These are phyloP conservation scores for Pteropus rufus DNA, from an alignment of 2,797 vertebrate genomes.

Conservation along the genomic window DNA sequence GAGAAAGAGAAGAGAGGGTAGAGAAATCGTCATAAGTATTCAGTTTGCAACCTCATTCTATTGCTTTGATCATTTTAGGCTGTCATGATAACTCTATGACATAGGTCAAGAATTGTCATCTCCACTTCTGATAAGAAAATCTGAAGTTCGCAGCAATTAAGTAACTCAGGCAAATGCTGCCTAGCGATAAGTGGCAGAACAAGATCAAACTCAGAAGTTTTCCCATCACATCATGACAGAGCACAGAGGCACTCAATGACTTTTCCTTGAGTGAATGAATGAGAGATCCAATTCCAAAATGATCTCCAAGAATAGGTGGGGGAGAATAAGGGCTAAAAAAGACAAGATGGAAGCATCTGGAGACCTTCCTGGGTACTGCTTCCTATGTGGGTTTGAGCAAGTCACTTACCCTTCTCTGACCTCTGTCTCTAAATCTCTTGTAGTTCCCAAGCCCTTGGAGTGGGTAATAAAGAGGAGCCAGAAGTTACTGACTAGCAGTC, in stretches of 20 bases:
- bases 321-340: background rate
- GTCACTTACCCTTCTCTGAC: background rate
- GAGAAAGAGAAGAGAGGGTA: background rate
- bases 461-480: background rate
- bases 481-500: background rate
- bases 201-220: background rate
- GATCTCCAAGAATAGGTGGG: background rate
- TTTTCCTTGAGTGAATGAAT: background rate
- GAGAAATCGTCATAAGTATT: background rate
- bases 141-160: background rate
- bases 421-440: background rate
- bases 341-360: background rate
- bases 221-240: background rate
- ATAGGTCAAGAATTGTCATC: background rate
- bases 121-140: background rate
- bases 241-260: background rate
- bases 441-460: background rate
- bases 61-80: background rate
- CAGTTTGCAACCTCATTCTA: background rate
- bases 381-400: background rate
- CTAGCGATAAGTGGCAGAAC: background rate
- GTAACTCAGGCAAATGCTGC: background rate
- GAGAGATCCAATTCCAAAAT: background rate
- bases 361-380: background rate
- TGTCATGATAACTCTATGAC: background rate